phyloP scores from a whole-genome alignment of 2,113 vertebrate species.

The Ovis aries region ARS-UI_Ramb_v3.0 NC_056066.1:1880501-1881000 shows the following conservation, averaged over 20 bases:
- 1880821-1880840: not conserved
- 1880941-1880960: not conserved
- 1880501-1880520: not conserved
- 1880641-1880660: not conserved
- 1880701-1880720: not conserved
- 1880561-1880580: not conserved
- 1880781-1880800: not conserved
- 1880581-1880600: not conserved
- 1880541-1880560: conserved; percentile 1
- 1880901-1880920: not conserved
- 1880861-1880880: not conserved
- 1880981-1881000: not conserved
- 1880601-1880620: not conserved
- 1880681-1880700: not conserved
- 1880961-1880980: not conserved
- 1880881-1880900: not conserved
- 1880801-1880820: not conserved
- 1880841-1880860: not conserved
- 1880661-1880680: not conserved
- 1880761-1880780: not conserved
- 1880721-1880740: not conserved
- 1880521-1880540: not conserved
- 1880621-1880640: not conserved
- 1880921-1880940: not conserved
- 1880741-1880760: not conserved